Percentiles rank a stretch among this genome's conserved stretches.
These are phyloP conservation scores for Vanessa tameamea DNA, from an alignment of 1,140 invertebrate genomes.

Conservation along the genomic window DNA sequence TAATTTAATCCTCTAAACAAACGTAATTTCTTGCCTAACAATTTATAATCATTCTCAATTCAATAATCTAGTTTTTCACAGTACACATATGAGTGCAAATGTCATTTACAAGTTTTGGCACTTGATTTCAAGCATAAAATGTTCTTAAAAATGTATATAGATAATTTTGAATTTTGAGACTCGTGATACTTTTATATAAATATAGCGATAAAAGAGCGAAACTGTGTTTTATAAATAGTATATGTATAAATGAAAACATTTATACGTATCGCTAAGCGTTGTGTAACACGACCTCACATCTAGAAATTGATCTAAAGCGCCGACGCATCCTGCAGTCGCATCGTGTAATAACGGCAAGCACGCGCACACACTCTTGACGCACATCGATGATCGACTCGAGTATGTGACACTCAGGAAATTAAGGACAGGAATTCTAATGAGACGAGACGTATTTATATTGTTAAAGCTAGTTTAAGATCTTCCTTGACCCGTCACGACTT, in stretches of 20 bases:
- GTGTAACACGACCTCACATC: background rate
- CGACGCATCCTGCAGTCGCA: constrained; percentile 29
- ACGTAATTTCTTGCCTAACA: no score
- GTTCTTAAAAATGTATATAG: no score
- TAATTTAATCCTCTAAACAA: no score
- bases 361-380: constrained; percentile 18
- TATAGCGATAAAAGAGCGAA: background rate
- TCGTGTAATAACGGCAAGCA: constrained; percentile 23
- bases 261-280: constrained; percentile 2
- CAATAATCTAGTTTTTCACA: no score
- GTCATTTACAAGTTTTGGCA: no score
- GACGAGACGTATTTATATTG: constrained; percentile 4
- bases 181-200: no score
- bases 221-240: background rate
- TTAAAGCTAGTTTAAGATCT: background rate
- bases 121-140: no score
- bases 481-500: no score
- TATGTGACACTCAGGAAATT: constrained; percentile 14
- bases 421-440: constrained; percentile 23
- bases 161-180: no score
- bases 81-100: no score
- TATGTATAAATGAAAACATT: background rate
- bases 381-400: constrained; percentile 15
- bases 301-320: constrained; percentile 30
- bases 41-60: no score